A percentile compares a stretch with the other conserved stretches of the same genome.
phyloP scores from a whole-genome alignment of 1,140 invertebrate species.

The Antheraea pernyi region DNA sequence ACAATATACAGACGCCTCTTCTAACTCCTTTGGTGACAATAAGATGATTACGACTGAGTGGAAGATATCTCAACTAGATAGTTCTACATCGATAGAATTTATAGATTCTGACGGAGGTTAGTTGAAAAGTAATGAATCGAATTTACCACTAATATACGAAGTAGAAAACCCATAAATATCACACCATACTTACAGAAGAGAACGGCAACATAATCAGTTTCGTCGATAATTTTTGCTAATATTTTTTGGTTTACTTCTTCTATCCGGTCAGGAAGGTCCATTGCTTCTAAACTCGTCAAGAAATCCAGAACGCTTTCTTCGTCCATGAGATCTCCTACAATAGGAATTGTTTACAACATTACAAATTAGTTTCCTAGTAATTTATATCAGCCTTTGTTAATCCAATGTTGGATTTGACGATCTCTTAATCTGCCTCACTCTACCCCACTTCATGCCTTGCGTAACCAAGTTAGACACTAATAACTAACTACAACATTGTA shows the following conservation, averaged over 20 bases:
- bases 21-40: constrained; percentile 45
- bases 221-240: constrained; percentile 93
- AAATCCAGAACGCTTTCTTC: constrained; percentile 96
- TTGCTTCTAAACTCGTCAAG: constrained; percentile 94
- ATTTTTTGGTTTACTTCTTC: constrained; percentile 97
- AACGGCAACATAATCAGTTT: constrained; percentile 95
- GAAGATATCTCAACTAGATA: constrained; percentile 48
- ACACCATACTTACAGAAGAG: constrained; percentile 93
- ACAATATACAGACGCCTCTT: constrained; percentile 54
- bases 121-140: constrained; percentile 55
- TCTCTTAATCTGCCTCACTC: no score
- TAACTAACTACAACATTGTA: no score
- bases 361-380: background rate
- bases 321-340: constrained; percentile 94
- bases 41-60: constrained; percentile 44
- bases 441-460: no score
- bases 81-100: constrained; percentile 51
- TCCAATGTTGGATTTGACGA: no score
- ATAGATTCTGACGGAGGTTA: constrained; percentile 53
- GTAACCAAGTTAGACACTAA: no score
- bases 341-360: background rate
- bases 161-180: constrained; percentile 41
- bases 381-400: background rate
- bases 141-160: constrained; percentile 62
- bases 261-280: constrained; percentile 96